Evolutionary conservation across 1,140 invertebrate genomes (phyloP).

Genomic region (Marisa cornuarietis): DNA sequence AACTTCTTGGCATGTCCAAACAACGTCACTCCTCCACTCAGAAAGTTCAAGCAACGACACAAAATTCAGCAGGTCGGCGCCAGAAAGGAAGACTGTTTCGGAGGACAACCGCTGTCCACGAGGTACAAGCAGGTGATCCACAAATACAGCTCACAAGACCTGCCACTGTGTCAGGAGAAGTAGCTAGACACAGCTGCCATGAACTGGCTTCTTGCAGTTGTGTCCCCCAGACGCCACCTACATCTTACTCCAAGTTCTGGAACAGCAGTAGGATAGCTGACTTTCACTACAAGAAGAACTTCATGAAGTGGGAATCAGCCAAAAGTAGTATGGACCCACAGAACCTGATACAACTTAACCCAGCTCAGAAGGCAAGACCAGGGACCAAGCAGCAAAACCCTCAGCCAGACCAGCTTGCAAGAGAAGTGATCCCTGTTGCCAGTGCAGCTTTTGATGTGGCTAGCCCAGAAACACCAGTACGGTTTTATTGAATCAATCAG

Average conservation of each 20-base stretch:
- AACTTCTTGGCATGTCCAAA: conserved; percentile 16
- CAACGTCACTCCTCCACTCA: neutral
- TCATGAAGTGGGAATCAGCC: neutral
- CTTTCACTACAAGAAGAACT: neutral
- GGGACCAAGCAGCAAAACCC: too few relatives aligned
- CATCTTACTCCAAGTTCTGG: conserved; percentile 34
- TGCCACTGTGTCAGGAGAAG: neutral
- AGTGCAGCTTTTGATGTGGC: too few relatives aligned
- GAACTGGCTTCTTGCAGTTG: too few relatives aligned
- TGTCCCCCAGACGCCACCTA: conserved; percentile 2
- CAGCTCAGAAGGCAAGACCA: neutral
- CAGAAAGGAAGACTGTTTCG: neutral
- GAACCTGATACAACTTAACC: too few relatives aligned
- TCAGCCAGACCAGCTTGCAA: too few relatives aligned
- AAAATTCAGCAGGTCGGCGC: too few relatives aligned
- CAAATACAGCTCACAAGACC: neutral
- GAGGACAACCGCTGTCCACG: conserved; percentile 12
- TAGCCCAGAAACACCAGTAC: too few relatives aligned
- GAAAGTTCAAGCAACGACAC: too few relatives aligned
- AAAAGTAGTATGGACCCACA: too few relatives aligned
- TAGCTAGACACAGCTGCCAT: too few relatives aligned
- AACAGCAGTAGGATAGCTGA: conserved; percentile 15
- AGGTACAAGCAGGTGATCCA: neutral
- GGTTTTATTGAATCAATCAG: too few relatives aligned
- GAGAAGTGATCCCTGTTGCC: too few relatives aligned